A percentile compares a stretch with the other conserved stretches of the same genome.
These are phyloP conservation scores for Callyntrura sp. DNA, from an alignment of 2,888 invertebrate species.

Conservation along the genomic window DNA sequence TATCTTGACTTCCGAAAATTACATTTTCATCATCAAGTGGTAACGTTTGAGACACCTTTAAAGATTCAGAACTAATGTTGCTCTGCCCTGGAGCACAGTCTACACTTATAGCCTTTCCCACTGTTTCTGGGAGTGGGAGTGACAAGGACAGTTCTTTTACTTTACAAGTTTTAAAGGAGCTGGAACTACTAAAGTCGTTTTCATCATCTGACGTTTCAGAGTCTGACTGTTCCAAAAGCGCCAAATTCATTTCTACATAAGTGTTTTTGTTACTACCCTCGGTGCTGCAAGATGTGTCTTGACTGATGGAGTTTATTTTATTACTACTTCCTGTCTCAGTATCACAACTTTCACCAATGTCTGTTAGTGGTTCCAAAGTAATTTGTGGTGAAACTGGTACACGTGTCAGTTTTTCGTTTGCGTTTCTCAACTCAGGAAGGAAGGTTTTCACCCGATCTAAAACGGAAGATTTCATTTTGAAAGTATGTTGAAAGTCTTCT, in stretches of 20 bases:
- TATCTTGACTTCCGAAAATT: too few relatives aligned
- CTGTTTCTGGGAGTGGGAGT: neutral
- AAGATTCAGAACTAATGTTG: too few relatives aligned
- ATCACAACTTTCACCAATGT: conserved; percentile 39
- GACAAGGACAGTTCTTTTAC: conserved; percentile 46
- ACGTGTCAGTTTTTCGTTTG: conserved; percentile 50
- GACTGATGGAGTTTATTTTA: neutral
- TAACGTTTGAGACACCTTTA: neutral
- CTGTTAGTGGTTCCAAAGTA: conserved; percentile 63
- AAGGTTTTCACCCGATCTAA: conserved; percentile 61
- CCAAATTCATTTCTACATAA: conserved; percentile 72
- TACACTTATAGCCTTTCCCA: neutral
- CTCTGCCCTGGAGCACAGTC: too few relatives aligned
- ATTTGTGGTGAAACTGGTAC: conserved; percentile 66
- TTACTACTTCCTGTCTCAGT: conserved; percentile 2
- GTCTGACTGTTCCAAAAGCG: conserved; percentile 58
- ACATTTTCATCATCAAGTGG: too few relatives aligned
- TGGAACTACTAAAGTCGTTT: neutral
- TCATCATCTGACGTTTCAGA: conserved; percentile 70
- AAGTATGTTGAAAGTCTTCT: conserved; percentile 49
- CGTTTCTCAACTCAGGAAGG: conserved; percentile 61
- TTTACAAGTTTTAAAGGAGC: neutral
- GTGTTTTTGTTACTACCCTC: neutral
- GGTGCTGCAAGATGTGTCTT: neutral
- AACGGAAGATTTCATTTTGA: conserved; percentile 57